These are phyloP conservation scores for Spilosoma lubricipeda DNA, from an alignment of 2,888 invertebrate species.

Conservation along the genomic window DNA sequence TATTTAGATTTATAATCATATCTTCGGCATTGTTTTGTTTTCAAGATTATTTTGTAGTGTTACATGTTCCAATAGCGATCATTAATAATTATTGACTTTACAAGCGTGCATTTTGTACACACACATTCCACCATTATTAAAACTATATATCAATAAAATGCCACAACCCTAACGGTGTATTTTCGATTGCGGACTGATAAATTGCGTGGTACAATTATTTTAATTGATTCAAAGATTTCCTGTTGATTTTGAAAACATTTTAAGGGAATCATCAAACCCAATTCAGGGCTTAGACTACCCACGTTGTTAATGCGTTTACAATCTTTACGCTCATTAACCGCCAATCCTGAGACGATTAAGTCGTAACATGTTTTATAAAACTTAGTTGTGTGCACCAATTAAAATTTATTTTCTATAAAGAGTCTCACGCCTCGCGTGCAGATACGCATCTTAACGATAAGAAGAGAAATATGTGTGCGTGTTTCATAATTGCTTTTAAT, in stretches of 20 bases:
- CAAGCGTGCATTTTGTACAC: conserved; percentile 27
- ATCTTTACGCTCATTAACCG: conserved; percentile 83
- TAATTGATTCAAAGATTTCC: conserved; percentile 51
- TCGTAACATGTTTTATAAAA: conserved; percentile 79
- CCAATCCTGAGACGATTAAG: conserved; percentile 80
- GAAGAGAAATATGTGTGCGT: conserved; percentile 64
- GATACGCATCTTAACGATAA: conserved; percentile 76
- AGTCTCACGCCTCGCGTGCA: conserved; percentile 70
- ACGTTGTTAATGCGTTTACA: conserved; percentile 76
- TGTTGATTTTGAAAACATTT: conserved; percentile 38
- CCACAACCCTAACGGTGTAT: conserved; percentile 35
- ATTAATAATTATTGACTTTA: conserved; percentile 58
- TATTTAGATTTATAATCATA: conserved; percentile 63
- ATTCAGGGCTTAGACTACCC: conserved; percentile 66
- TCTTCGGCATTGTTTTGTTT: conserved; percentile 59
- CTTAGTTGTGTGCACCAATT: conserved; percentile 76
- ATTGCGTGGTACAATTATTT: conserved; percentile 48
- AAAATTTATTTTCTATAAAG: conserved; percentile 76
- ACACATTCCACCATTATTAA: conserved; percentile 26
- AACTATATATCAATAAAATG: conserved; percentile 33
- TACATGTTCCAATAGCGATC: conserved; percentile 53
- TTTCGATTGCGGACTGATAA: conserved; percentile 44
- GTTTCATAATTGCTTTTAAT: conserved; percentile 75
- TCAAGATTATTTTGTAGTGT: conserved; percentile 57
- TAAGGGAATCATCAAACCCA: conserved; percentile 47